Evolutionary conservation across 2,797 vertebrate genomes (phyloP), one percentile per base, ranked within the genome.

Genomic region (Tadarida brasiliensis): DNA sequence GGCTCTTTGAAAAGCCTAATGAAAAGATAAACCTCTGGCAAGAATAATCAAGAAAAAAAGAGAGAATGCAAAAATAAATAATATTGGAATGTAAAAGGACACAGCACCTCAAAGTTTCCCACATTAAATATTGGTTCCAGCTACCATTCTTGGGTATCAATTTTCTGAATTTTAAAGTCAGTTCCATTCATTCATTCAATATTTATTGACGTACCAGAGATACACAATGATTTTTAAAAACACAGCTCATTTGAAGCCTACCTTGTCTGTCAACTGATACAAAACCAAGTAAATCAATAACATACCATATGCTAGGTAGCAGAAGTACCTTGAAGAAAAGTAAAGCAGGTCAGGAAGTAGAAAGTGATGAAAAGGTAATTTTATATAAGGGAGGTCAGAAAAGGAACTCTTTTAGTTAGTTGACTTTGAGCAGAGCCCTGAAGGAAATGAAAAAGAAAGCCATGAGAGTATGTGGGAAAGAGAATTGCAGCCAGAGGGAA

Each of bases 11-110:
- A 96, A 96, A 94, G 78, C 10, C 56, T 76, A 94, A 95, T 91
- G 81, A 93, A 96, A 95, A 97, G 94, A 94, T 96, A 96, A 97
- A 95, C 74, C 54, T 95, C 86, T 90, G 56, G 87, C 4, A 71
- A 91, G 78, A 93, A 95, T 78, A 94, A 94, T 95, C 59, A 95
- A 86, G 71, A 19, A 47, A 84, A 57, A n/a, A 76, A 56, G 16
- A 81, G 51, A 89, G n/a, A 93, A 82, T 11, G 47, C 22, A 74
- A 95, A 94, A 94, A 59, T 68, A 91, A 92, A 71, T 71, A 77
- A 93, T 65, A 90, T 33, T 86, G 59, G 56, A 96, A 91, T 71
- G n/a, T 87, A 80, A 96, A 88, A 56, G 33, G 24, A 84, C 81
- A 86, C 7, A 87, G 56, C 15, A 76, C 33, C 30, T 92, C n/a